phyloP scores from a whole-genome alignment of 2,888 invertebrate genomes.

The Drosophila macrospina region DNA sequence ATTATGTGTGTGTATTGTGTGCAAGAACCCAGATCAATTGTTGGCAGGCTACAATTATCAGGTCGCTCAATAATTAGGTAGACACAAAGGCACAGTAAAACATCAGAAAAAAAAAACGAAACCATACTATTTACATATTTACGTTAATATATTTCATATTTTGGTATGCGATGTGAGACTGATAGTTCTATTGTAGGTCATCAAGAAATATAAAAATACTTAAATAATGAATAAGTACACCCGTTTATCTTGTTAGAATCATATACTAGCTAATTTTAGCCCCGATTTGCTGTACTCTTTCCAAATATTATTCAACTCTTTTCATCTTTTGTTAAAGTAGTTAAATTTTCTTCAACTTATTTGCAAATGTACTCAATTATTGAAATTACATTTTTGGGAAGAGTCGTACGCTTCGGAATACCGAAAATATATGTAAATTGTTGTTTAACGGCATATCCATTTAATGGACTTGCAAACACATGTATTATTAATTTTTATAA shows the following conservation, averaged over 20 bases:
- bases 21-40: not conserved
- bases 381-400: slow-evolving; percentile 35
- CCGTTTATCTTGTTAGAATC: slow-evolving; percentile 45
- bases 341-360: not conserved
- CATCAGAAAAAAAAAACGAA: slow-evolving; percentile 28
- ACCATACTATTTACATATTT: slow-evolving; percentile 51
- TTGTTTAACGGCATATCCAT: slow-evolving; percentile 48
- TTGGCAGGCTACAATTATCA: slow-evolving; percentile 3
- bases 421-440: slow-evolving; percentile 38
- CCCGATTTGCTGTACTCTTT: slow-evolving; percentile 28
- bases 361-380: slow-evolving; percentile 3
- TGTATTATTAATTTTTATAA: slow-evolving; percentile 8
- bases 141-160: slow-evolving; percentile 53
- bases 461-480: slow-evolving; percentile 48
- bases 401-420: slow-evolving; percentile 53
- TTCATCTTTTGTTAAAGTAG: slow-evolving; percentile 3
- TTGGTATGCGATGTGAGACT: slow-evolving; percentile 83
- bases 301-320: slow-evolving; percentile 2
- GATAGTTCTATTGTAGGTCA: slow-evolving; percentile 82
- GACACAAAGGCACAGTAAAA: slow-evolving; percentile 3
- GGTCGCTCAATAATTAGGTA: slow-evolving; percentile 5
- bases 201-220: slow-evolving; percentile 44
- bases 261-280: slow-evolving; percentile 69
- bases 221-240: slow-evolving; percentile 41
- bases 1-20: not conserved